phyloP scores from a whole-genome alignment of 1,140 invertebrate species.

The Halesus radiatus region DNA sequence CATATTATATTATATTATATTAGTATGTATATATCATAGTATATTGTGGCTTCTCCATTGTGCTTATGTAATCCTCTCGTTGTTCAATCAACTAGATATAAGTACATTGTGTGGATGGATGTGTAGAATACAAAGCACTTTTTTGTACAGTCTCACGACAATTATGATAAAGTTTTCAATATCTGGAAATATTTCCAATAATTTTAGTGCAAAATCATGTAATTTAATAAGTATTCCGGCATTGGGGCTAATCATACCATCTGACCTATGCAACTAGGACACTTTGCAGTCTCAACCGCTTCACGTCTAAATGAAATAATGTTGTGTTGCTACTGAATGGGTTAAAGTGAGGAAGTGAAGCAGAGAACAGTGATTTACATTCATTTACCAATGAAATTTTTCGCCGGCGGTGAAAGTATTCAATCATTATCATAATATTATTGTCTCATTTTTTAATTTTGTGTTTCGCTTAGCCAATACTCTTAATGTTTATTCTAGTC shows the following conservation, averaged over 20 bases:
- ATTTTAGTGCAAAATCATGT: no score
- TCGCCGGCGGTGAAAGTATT: neutral
- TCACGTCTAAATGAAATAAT: no score
- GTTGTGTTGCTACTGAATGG: neutral
- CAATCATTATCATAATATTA: neutral
- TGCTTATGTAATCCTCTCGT: constrained; percentile 14
- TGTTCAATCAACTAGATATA: constrained; percentile 33
- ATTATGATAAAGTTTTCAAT: no score
- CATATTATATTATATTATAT: neutral
- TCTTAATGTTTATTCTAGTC: constrained; percentile 34
- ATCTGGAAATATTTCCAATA: no score
- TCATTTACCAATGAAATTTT: neutral
- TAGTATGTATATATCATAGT: neutral
- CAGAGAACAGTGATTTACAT: neutral
- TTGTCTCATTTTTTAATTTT: constrained; percentile 16
- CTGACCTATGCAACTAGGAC: no score
- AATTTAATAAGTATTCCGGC: no score
- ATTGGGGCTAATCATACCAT: no score
- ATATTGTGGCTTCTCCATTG: constrained; percentile 32
- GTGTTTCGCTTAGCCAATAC: constrained; percentile 27
- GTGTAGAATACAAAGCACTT: neutral
- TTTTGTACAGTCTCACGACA: constrained; percentile 8
- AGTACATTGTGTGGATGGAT: constrained; percentile 8
- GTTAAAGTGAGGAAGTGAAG: neutral
- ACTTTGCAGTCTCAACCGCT: no score